phyloP scores from a whole-genome alignment of 2,113 vertebrate genomes.

The Panurus biarmicus region DNA sequence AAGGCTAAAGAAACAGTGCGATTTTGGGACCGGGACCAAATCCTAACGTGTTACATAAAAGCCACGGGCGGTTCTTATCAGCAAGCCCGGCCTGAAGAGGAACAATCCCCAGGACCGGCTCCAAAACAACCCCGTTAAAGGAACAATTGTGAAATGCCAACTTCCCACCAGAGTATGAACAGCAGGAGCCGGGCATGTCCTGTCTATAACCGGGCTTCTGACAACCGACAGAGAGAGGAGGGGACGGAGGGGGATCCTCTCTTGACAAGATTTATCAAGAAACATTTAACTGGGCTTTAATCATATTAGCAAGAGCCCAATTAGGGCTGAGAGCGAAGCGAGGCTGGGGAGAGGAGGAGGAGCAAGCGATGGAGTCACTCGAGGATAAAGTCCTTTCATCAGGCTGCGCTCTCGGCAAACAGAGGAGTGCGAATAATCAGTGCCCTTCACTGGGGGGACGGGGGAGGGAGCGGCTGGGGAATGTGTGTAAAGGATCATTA shows the following conservation, averaged over 20 bases:
- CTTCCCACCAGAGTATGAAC: slow-evolving; percentile 43
- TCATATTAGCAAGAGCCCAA: slow-evolving; percentile 71
- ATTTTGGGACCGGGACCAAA: slow-evolving; percentile 59
- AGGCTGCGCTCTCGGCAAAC: slow-evolving; percentile 27
- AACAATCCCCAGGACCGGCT: slow-evolving; percentile 57
- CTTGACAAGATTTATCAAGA: slow-evolving; percentile 59
- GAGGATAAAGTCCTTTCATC: slow-evolving; percentile 74
- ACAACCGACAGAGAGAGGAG: slow-evolving; percentile 23
- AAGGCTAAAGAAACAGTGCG: slow-evolving; percentile 60
- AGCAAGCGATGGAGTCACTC: slow-evolving; percentile 59
- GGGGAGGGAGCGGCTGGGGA: slow-evolving; percentile 26
- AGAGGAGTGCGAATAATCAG: slow-evolving; percentile 42
- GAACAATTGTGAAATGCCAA: slow-evolving; percentile 59
- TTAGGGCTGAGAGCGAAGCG: slow-evolving; percentile 58
- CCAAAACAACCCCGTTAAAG: slow-evolving; percentile 54
- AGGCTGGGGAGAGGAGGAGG: slow-evolving; percentile 44
- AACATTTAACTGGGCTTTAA: slow-evolving; percentile 70
- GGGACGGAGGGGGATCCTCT: slow-evolving; percentile 41
- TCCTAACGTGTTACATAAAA: slow-evolving; percentile 74
- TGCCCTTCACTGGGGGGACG: slow-evolving; percentile 19
- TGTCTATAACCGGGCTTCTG: slow-evolving; percentile 49
- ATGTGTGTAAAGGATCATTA: slow-evolving; percentile 56
- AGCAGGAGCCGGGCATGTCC: slow-evolving; percentile 54
- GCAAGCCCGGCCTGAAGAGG: slow-evolving; percentile 26
- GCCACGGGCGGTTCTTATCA: slow-evolving; percentile 58